phyloP scores from a whole-genome alignment of 2,888 invertebrate genomes.

The Ceramica pisi region DNA sequence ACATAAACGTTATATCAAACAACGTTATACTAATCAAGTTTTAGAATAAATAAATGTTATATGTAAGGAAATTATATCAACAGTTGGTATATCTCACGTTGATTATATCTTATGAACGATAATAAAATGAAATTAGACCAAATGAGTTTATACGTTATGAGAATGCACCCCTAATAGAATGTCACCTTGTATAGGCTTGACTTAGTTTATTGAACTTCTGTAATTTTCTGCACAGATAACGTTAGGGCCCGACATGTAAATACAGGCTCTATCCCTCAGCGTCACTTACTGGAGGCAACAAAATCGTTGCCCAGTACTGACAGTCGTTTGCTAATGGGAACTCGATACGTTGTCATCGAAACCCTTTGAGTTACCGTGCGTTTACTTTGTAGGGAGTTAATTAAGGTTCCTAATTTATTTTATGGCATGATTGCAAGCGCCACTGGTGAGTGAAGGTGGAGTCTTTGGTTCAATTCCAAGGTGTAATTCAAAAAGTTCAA shows the following conservation, averaged over 20 bases:
- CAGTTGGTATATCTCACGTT: too few relatives aligned
- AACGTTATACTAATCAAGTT: too few relatives aligned
- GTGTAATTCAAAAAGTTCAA: too few relatives aligned
- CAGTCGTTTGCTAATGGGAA: conserved; percentile 9
- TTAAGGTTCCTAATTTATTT: not conserved
- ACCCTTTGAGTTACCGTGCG: conserved; percentile 8
- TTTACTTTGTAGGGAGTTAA: not conserved
- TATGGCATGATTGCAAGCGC: not conserved
- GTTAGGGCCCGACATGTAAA: conserved; percentile 29
- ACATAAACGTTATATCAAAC: too few relatives aligned
- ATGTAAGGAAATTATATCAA: too few relatives aligned
- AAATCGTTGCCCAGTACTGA: conserved; percentile 14
- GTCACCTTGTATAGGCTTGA: too few relatives aligned
- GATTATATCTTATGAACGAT: too few relatives aligned
- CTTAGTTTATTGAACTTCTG: conserved; percentile 15
- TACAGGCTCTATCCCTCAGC: conserved; percentile 28
- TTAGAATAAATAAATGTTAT: too few relatives aligned
- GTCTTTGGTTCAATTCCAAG: not conserved
- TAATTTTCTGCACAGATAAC: not conserved
- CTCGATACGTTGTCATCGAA: conserved; percentile 2
- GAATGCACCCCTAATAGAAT: too few relatives aligned
- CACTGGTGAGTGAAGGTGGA: not conserved
- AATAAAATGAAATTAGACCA: too few relatives aligned
- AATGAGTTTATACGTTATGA: too few relatives aligned
- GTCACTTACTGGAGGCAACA: conserved; percentile 20